phyloP scores from a whole-genome alignment of 2,888 invertebrate genomes.

The Mechanitis mazaeus region DNA sequence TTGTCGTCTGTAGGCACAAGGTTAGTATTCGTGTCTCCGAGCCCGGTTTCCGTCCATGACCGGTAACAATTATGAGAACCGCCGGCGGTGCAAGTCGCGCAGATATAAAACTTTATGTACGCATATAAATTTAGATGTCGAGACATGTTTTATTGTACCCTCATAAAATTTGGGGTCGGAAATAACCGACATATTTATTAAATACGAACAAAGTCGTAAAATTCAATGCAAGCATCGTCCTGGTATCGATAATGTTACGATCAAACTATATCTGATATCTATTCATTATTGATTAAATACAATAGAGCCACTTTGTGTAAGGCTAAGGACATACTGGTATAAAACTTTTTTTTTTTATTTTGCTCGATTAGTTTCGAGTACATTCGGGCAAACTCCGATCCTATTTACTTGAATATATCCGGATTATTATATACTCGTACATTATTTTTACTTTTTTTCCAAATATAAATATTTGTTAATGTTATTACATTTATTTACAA shows the following conservation, averaged over 20 bases:
- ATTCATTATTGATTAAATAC: conserved; percentile 34
- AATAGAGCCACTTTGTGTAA: conserved; percentile 23
- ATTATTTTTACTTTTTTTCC: background rate
- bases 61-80: conserved; percentile 71
- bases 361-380: too few relatives aligned
- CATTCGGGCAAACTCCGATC: too few relatives aligned
- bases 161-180: conserved; percentile 75
- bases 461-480: background rate
- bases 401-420: too few relatives aligned
- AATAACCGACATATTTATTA: conserved; percentile 76
- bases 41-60: conserved; percentile 55
- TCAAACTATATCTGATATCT: conserved; percentile 55
- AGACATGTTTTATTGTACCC: conserved; percentile 74
- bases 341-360: background rate
- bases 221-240: conserved; percentile 67
- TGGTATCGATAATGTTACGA: conserved; percentile 62
- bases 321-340: background rate
- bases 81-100: conserved; percentile 67
- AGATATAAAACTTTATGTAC: conserved; percentile 76
- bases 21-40: conserved; percentile 33
- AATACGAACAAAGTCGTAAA: conserved; percentile 75
- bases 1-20: background rate
- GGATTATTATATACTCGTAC: too few relatives aligned
- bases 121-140: conserved; percentile 75
- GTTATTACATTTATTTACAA: too few relatives aligned